Conservation (phyloP, 92 coral and sea anemone species). For the Parazoanthus darwini region DNA sequence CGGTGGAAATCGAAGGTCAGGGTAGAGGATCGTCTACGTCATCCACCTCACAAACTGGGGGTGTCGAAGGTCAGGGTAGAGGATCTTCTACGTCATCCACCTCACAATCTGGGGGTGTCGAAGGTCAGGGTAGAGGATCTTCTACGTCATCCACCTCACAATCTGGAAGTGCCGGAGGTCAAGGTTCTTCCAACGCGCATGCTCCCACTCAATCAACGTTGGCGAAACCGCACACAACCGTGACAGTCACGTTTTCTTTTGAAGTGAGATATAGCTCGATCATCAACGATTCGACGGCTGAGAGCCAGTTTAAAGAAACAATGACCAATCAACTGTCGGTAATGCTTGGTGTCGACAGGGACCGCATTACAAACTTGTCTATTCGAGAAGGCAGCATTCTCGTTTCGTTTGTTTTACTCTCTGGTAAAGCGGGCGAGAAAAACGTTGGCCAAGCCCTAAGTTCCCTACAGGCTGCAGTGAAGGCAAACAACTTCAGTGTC, state of each 20-base stretch:
- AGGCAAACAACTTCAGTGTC: conserved; percentile 48
- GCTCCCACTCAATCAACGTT: not conserved
- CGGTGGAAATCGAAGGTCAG: no score
- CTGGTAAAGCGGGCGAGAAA: conserved; percentile 48
- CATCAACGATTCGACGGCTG: conserved; percentile 45
- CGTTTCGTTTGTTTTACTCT: conserved; percentile 62
- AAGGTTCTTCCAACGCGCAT: not conserved
- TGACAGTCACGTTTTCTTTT: conserved; percentile 42
- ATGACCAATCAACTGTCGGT: conserved; percentile 41
- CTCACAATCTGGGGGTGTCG: no score
- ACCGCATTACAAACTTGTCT: conserved; percentile 51
- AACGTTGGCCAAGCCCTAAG: conserved; percentile 40
- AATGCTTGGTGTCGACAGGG: conserved; percentile 46
- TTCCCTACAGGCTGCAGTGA: conserved; percentile 51
- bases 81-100: no score
- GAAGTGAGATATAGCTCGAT: conserved; percentile 41
- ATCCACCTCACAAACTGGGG: no score
- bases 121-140: no score
- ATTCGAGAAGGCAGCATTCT: conserved; percentile 70
- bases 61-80: no score
- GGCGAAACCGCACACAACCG: not conserved
- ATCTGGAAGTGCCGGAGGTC: no score
- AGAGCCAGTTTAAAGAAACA: conserved; percentile 32
- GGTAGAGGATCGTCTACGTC: no score
- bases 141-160: no score